phyloP scores from a whole-genome alignment of 2,797 vertebrate species.

The Acipenser ruthenus region DNA sequence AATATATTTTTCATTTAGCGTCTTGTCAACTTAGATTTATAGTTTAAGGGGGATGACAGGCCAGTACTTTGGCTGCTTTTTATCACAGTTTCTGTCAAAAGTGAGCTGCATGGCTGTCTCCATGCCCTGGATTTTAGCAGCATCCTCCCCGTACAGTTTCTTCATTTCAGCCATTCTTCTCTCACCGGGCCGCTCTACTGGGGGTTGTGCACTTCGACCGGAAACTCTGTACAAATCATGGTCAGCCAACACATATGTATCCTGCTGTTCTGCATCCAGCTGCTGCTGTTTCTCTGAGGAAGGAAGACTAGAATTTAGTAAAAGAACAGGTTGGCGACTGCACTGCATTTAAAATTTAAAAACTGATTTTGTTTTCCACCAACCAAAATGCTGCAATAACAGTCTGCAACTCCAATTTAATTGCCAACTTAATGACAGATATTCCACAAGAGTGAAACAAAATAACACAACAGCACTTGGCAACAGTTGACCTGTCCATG shows the following conservation, averaged over 20 bases:
- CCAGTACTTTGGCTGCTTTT: constrained; percentile 90
- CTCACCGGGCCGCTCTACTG: constrained; percentile 51
- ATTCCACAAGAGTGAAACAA: too few relatives aligned
- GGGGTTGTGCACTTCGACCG: constrained; percentile 41
- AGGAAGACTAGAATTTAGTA: background rate
- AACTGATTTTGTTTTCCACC: too few relatives aligned
- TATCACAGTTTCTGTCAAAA: constrained; percentile 77
- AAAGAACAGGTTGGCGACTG: too few relatives aligned
- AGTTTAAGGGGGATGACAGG: constrained; percentile 85
- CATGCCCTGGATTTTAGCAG: constrained; percentile 84
- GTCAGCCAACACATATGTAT: constrained; percentile 64
- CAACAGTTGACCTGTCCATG: too few relatives aligned
- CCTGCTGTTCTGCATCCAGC: constrained; percentile 63
- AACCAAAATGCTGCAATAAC: too few relatives aligned
- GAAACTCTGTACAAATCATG: constrained; percentile 58
- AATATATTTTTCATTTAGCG: background rate
- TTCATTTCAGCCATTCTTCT: constrained; percentile 55
- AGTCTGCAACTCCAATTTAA: too few relatives aligned
- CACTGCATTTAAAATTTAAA: too few relatives aligned
- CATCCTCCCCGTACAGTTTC: constrained; percentile 53
- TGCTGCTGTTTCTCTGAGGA: constrained; percentile 78
- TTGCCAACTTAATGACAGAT: too few relatives aligned
- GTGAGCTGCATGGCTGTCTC: constrained; percentile 68
- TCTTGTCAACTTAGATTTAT: constrained; percentile 35
- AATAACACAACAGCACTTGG: too few relatives aligned